phyloP scores from a whole-genome alignment of 2,797 vertebrate genomes.

The Megaceryle alcyon region DNA sequence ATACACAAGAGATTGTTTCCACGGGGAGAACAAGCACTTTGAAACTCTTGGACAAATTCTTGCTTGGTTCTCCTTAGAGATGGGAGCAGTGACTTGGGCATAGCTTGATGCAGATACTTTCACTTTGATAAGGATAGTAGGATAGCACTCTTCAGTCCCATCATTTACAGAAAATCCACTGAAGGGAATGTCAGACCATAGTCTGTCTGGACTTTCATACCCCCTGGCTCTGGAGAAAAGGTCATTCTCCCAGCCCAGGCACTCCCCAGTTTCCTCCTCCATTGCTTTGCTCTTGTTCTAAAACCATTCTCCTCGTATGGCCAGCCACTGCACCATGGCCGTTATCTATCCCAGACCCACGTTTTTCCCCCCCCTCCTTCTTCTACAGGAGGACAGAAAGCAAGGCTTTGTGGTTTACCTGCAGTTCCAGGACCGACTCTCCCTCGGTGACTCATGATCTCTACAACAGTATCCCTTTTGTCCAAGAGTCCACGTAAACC shows the following conservation, averaged over 20 bases:
- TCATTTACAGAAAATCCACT: not conserved
- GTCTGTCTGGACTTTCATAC: not conserved
- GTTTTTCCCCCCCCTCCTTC: not conserved
- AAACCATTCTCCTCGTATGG: not conserved
- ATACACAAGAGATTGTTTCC: not conserved
- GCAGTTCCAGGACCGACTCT: not conserved
- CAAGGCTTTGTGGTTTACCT: constrained; percentile 18
- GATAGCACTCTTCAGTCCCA: not conserved
- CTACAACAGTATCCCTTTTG: not conserved
- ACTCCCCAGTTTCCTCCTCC: not conserved
- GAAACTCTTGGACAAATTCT: not conserved
- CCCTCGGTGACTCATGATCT: not conserved
- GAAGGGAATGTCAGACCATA: not conserved
- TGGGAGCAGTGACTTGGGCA: not conserved
- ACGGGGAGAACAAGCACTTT: not conserved
- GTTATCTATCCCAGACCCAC: not conserved
- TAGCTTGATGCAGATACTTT: not conserved
- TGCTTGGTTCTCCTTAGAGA: not conserved
- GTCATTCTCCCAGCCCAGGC: not conserved
- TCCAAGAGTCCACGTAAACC: not conserved
- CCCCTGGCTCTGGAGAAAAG: not conserved
- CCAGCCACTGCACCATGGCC: not conserved
- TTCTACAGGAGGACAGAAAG: not conserved
- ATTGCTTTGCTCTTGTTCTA: not conserved
- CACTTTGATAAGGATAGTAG: not conserved